Percentiles rank a stretch among this genome's conserved stretches.
Evolutionary conservation across 2,888 invertebrate genomes (phyloP).

Genomic region (Thymelicus sylvestris): DNA sequence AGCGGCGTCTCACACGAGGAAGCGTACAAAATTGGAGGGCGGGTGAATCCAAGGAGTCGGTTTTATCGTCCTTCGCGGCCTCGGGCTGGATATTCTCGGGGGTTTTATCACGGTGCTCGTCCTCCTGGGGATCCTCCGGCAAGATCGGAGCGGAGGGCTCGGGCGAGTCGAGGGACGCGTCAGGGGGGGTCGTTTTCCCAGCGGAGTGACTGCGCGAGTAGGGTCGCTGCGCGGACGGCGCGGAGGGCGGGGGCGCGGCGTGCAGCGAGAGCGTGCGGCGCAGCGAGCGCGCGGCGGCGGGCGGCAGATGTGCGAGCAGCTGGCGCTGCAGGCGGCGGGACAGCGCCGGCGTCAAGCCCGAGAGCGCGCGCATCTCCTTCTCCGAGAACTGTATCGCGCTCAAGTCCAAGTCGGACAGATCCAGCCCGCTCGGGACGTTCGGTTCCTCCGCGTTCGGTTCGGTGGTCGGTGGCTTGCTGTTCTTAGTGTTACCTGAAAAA

Average conservation of each 20-base stretch:
- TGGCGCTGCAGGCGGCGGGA: conserved; percentile 89
- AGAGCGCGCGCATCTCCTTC: conserved; percentile 86
- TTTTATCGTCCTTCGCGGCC: conserved; percentile 2
- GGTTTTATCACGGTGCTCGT: conserved; percentile 8
- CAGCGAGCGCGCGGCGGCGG: conserved; percentile 87
- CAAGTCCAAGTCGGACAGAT: conserved; percentile 87
- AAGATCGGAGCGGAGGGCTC: conserved; percentile 40
- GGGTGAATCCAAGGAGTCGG: conserved; percentile 42
- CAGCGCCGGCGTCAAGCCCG: conserved; percentile 87
- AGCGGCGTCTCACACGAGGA: conserved; percentile 63
- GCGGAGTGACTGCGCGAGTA: conserved; percentile 64
- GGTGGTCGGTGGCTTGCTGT: conserved; percentile 64
- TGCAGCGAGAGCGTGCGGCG: conserved; percentile 87
- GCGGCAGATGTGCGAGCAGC: conserved; percentile 88
- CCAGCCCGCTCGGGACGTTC: conserved; percentile 60
- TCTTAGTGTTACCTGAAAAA: conserved; percentile 80
- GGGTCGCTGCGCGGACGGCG: conserved; percentile 42
- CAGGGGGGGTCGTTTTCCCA: conserved; percentile 43
- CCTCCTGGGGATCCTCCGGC: conserved; percentile 32
- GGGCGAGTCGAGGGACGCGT: conserved; percentile 35
- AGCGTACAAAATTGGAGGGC: conserved; percentile 62
- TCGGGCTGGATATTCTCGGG: conserved; percentile 11
- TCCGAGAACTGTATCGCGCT: conserved; percentile 88
- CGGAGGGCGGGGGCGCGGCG: conserved; percentile 55
- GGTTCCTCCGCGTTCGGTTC: conserved; percentile 53